Evolutionary conservation across 2,113 vertebrate species (phyloP).

Genomic region (Gasterosteus nipponicus): DNA sequence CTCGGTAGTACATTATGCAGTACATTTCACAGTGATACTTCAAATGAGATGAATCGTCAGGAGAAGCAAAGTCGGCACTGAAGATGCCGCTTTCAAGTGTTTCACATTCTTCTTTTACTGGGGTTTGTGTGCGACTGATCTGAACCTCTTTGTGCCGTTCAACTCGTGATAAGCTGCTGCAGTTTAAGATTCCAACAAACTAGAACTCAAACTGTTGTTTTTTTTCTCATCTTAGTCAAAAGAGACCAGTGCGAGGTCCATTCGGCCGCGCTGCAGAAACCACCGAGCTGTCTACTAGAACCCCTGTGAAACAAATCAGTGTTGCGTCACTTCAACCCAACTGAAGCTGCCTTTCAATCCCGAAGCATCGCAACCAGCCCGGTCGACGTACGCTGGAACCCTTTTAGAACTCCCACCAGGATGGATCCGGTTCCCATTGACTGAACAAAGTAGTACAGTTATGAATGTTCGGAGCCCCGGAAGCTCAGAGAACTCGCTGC

Average conservation of each 20-base stretch:
- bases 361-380: background rate
- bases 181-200: background rate
- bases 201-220: background rate
- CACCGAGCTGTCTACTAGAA: background rate
- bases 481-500: conserved; percentile 40
- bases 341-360: background rate
- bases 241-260: background rate
- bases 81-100: conserved; percentile 22
- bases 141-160: conserved; percentile 10
- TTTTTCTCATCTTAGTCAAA: background rate
- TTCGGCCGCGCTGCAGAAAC: background rate
- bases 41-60: conserved; percentile 17
- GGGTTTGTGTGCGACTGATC: conserved; percentile 4
- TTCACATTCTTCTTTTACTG: conserved; percentile 4
- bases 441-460: conserved; percentile 44
- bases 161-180: background rate
- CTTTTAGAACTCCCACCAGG: background rate
- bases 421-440: background rate
- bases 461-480: conserved; percentile 28
- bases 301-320: too few relatives aligned
- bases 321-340: too few relatives aligned
- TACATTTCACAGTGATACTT: conserved; percentile 7
- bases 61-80: conserved; percentile 2
- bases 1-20: background rate
- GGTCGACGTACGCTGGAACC: background rate